Evolutionary conservation across 2,888 invertebrate genomes (phyloP), one percentile per base, ranked within the genome.

Genomic region (Torymus texanus): DNA sequence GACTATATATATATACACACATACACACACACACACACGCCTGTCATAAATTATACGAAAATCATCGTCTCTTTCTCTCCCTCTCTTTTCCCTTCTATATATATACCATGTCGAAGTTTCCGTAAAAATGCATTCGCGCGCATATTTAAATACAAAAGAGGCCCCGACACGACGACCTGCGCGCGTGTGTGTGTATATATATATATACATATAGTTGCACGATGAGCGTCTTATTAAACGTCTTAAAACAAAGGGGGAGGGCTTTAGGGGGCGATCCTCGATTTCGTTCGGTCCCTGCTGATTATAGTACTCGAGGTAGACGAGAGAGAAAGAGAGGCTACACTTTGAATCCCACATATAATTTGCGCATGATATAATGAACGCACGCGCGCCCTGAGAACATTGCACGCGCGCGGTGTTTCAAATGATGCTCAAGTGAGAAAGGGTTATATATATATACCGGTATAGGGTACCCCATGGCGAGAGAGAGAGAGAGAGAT

Each of bases 301-400:
- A 79, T 79, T 79, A 79, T 75, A 79, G 79, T 70, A 79, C 65
- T 75, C 65, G 41, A 1, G 66, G 29, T 12, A 21, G 70, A 18
- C 59, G 65, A 68, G 21, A 21, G 21, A 21, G 21, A 21, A 21
- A 21, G 21, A 21, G 78, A 66, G 78, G 58, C 74, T 75, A 16
- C 79, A 70, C 79, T 79, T 79, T 75, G 79, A 79, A 75, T 79
- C 67, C 55, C 75, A 79, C 70, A 75, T 79, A 79, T 79, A 79
- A 79, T 75, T 79, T 79, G 66, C 66, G 24, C 50, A 8, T 63
- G 62, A 78, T 78, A 78, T 78, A 78, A 78, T 78, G 78, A 74
- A 78, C 74, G 58, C 61, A 62, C 74, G 58, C 74, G 58, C 61
- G 67, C 68, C 53, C 29, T 50, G 74, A 74, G 78, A 74, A 74